A percentile compares a stretch with the other conserved stretches of the same genome.
phyloP scores from a whole-genome alignment of 2,888 invertebrate genomes.

The Horisme vitalbata region DNA sequence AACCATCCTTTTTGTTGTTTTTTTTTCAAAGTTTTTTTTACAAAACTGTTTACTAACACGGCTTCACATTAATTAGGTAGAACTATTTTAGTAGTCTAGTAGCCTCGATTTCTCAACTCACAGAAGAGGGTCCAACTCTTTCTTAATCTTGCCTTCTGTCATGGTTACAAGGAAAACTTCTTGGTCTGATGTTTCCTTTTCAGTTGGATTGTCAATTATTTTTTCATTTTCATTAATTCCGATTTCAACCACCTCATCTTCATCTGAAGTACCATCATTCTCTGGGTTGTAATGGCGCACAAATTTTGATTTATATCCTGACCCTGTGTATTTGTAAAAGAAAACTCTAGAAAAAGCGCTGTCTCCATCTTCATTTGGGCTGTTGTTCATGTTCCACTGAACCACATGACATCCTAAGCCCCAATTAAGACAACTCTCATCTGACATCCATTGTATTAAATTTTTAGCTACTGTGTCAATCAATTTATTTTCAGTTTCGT shows the following conservation, averaged over 20 bases:
- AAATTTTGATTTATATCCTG: slow-evolving; percentile 7
- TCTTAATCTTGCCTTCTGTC: no score
- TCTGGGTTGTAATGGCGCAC: background rate
- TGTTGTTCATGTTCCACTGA: slow-evolving; percentile 27
- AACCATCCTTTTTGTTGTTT: no score
- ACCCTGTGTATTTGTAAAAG: slow-evolving; percentile 9
- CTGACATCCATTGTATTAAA: slow-evolving; percentile 13
- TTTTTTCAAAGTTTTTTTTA: no score
- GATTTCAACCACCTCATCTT: background rate
- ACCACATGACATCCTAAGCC: slow-evolving; percentile 22
- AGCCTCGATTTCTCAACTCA: no score
- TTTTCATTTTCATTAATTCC: no score
- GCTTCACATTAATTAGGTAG: no score
- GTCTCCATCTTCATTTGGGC: background rate
- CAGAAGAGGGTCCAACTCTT: no score
- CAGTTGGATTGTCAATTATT: no score
- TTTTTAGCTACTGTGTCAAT: slow-evolving; percentile 8
- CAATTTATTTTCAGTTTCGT: background rate
- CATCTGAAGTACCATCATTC: slow-evolving; percentile 3
- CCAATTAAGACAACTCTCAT: slow-evolving; percentile 13
- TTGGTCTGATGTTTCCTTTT: no score
- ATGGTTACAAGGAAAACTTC: no score
- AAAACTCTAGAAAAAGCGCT: slow-evolving; percentile 16
- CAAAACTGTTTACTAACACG: no score
- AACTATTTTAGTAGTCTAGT: no score